A percentile compares a stretch with the other conserved stretches of the same genome.
These are phyloP conservation scores for Malacoraja senta DNA, from an alignment of 2,797 vertebrate genomes.

Conservation along the genomic window DNA sequence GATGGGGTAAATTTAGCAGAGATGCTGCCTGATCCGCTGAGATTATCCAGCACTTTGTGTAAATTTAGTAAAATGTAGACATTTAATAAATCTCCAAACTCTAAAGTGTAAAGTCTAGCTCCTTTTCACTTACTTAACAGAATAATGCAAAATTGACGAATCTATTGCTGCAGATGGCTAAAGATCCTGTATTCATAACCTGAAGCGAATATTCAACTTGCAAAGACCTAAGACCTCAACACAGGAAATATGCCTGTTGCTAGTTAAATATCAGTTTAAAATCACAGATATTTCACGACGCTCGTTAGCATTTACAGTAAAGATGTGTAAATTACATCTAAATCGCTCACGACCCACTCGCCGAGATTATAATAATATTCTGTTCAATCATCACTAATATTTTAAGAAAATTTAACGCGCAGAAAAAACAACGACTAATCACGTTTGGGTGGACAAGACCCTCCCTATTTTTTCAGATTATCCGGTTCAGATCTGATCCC, in stretches of 20 bases:
- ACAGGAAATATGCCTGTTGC: not conserved
- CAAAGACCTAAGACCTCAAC: not conserved
- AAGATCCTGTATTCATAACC: too few relatives aligned
- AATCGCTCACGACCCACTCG: not conserved
- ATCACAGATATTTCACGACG: not conserved
- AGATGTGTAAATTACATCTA: not conserved
- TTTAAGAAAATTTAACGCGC: not conserved
- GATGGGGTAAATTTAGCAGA: not conserved
- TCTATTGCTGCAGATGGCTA: not conserved
- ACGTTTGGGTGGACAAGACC: too few relatives aligned
- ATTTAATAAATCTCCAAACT: too few relatives aligned
- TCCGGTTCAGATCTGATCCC: not conserved
- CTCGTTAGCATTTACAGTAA: not conserved
- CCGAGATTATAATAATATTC: not conserved
- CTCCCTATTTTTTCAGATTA: too few relatives aligned
- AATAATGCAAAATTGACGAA: not conserved
- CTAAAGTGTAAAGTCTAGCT: not conserved
- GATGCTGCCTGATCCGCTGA: too few relatives aligned
- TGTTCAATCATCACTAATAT: not conserved
- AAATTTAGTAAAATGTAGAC: too few relatives aligned
- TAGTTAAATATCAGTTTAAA: not conserved
- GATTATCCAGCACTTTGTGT: too few relatives aligned
- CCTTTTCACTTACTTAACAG: not conserved
- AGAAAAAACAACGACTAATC: not conserved
- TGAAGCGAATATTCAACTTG: too few relatives aligned